Conservation (phyloP, 2,888 invertebrate species). For the Metalampra italica region DNA sequence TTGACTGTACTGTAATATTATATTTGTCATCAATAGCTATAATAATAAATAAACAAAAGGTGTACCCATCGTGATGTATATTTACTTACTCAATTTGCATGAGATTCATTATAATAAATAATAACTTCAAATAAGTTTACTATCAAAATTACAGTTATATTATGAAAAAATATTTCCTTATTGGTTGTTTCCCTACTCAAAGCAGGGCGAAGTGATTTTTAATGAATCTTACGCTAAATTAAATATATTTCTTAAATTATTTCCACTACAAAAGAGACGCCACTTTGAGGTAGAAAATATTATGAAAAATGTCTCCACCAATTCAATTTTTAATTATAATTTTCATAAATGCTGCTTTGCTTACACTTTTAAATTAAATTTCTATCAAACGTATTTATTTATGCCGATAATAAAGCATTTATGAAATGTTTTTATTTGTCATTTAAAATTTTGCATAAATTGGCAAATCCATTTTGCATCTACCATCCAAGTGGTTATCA, state of each 20-base stretch:
- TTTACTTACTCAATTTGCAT: no score
- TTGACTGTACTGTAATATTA: no score
- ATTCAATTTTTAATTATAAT: constrained; percentile 9
- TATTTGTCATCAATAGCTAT: no score
- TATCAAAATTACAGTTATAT: no score
- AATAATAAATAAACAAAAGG: no score
- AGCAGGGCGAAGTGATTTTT: no score
- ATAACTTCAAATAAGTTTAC: no score
- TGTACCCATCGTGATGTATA: no score
- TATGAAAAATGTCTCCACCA: constrained; percentile 9
- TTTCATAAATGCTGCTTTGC: constrained; percentile 19
- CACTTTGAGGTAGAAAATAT: constrained; percentile 26
- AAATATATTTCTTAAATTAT: not conserved
- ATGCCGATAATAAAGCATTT: constrained; percentile 15
- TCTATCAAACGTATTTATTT: not conserved
- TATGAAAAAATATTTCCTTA: no score
- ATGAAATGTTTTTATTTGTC: constrained; percentile 15
- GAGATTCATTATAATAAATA: no score
- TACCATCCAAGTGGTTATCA: constrained; percentile 15
- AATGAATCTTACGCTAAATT: no score
- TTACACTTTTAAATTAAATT: constrained; percentile 6
- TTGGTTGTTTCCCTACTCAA: no score
- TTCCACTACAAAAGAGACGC: not conserved
- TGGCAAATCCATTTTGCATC: constrained; percentile 2
- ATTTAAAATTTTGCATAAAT: not conserved